Conservation (phyloP, 2,888 invertebrate genomes). For the Eupithecia inturbata region DNA sequence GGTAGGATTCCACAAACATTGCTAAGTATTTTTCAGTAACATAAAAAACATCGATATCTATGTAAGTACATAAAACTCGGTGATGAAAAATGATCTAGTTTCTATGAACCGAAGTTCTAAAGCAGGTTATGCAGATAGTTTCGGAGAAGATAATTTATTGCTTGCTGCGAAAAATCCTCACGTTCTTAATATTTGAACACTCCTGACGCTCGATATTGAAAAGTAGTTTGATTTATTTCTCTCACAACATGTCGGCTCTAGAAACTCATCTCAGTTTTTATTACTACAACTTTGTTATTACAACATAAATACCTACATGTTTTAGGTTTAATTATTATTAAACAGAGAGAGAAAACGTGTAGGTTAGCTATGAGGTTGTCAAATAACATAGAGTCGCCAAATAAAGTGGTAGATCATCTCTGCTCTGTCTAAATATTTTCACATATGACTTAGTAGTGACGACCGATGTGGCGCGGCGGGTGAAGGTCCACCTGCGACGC, state of each 20-base stretch:
- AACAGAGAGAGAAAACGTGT: not conserved
- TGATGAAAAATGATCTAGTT: conserved; percentile 6
- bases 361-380: not conserved
- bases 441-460: no score
- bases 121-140: conserved; percentile 13
- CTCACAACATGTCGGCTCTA: conserved; percentile 45
- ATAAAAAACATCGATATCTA: no score
- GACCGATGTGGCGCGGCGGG: no score
- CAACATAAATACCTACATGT: not conserved
- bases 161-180: conserved; percentile 49
- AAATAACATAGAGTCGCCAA: not conserved
- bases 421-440: not conserved
- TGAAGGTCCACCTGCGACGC: no score
- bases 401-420: not conserved
- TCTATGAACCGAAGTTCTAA: conserved; percentile 1
- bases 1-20: not conserved
- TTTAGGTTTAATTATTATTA: conserved; percentile 10
- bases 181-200: conserved; percentile 67
- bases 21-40: not conserved
- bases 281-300: conserved; percentile 9
- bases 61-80: no score
- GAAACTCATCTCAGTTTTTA: conserved; percentile 34
- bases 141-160: conserved; percentile 36
- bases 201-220: conserved; percentile 54
- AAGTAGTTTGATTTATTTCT: conserved; percentile 65